These are phyloP conservation scores for Eugnorisma glareosa DNA, from an alignment of 2,888 invertebrate genomes.

Conservation along the genomic window DNA sequence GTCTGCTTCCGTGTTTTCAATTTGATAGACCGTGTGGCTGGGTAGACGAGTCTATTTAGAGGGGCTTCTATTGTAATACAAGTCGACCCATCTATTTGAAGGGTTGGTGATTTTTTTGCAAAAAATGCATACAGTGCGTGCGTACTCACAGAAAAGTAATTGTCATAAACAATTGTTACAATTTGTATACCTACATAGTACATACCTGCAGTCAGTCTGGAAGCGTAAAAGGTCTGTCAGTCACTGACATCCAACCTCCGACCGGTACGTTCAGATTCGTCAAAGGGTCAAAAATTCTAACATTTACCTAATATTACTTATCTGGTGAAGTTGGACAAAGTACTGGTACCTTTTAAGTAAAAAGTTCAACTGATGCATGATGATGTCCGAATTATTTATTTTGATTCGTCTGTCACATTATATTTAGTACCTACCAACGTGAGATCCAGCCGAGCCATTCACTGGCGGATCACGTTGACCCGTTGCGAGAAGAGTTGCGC, in stretches of 20 bases:
- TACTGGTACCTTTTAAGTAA: not conserved
- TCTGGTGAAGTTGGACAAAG: not conserved
- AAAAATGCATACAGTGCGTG: not conserved
- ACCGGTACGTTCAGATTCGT: not conserved
- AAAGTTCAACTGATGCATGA: not conserved
- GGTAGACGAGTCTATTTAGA: constrained; percentile 8
- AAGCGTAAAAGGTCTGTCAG: not conserved
- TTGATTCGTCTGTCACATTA: not conserved
- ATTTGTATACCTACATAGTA: not conserved
- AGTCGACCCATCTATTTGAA: not conserved
- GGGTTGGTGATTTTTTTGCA: not conserved
- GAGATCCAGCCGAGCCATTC: constrained; percentile 16
- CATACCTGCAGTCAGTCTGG: not conserved
- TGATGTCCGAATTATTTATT: not conserved
- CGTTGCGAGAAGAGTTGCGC: constrained; percentile 18
- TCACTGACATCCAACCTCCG: not conserved
- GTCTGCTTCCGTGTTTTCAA: constrained; percentile 56
- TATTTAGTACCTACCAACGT: not conserved
- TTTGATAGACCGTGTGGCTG: constrained; percentile 10
- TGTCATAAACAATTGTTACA: not conserved
- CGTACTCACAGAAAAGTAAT: constrained; percentile 10
- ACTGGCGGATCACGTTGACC: constrained; percentile 43
- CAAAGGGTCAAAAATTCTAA: not conserved
- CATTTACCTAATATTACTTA: too few species aligned
- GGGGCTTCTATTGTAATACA: not conserved